Evolutionary conservation across 2,113 vertebrate genomes (phyloP).

Genomic region (Nyctereutes procyonoides): DNA sequence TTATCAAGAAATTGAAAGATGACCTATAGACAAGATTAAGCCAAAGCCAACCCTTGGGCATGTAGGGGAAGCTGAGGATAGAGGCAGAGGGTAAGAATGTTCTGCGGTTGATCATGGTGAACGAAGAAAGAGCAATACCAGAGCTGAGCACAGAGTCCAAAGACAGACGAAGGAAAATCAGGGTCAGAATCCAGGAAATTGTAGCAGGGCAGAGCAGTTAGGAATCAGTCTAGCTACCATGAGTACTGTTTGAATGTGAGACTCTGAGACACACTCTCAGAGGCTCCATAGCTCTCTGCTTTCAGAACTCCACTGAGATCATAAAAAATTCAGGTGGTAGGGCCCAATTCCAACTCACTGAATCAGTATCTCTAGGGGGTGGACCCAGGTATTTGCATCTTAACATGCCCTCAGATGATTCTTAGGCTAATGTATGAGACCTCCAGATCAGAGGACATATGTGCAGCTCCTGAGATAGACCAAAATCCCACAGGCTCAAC

Average conservation of each 20-base stretch:
- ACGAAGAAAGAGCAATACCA: neutral
- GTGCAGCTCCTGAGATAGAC: neutral
- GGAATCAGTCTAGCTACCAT: accelerated
- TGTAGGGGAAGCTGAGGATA: neutral
- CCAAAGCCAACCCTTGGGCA: neutral
- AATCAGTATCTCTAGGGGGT: neutral
- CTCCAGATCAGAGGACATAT: too few species aligned
- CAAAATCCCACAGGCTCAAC: neutral
- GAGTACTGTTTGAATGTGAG: neutral
- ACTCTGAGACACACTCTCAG: neutral
- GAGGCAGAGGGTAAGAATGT: neutral
- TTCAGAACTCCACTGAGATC: neutral
- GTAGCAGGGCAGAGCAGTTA: neutral
- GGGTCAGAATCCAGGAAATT: neutral
- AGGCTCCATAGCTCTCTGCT: neutral
- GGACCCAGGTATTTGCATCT: neutral
- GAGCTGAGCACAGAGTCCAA: neutral
- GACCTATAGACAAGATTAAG: neutral
- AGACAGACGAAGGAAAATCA: neutral
- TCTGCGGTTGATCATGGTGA: neutral
- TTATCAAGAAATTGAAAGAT: neutral
- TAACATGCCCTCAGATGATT: neutral
- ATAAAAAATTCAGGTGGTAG: neutral
- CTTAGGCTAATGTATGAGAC: neutral
- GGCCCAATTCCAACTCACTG: neutral